Evolutionary conservation across 92 coral and sea anemone species (phyloP).

Genomic region (Meandrina meandrites): DNA sequence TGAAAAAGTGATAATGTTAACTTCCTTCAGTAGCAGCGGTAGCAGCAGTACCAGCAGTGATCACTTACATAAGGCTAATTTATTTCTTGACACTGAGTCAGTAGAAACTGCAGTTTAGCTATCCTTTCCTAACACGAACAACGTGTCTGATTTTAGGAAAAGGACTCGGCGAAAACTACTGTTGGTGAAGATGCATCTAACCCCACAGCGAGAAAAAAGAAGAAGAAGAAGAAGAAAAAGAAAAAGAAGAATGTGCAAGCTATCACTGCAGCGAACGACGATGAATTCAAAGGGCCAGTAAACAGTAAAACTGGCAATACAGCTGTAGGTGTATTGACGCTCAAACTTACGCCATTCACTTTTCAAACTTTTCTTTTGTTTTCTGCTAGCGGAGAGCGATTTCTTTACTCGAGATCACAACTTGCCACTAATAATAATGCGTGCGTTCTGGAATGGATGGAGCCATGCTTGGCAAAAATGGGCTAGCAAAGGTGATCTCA

Average conservation of each 20-base stretch:
- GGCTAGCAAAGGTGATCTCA: background rate
- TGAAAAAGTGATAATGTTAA: background rate
- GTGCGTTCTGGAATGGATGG: background rate
- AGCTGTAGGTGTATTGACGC: background rate
- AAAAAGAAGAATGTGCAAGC: background rate
- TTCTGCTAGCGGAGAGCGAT: no score
- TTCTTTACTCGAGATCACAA: no score
- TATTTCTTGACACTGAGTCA: background rate
- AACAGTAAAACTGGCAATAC: background rate
- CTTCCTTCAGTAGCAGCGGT: no score
- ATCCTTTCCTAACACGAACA: background rate
- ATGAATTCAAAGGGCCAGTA: background rate
- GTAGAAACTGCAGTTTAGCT: no score
- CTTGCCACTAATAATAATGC: no score
- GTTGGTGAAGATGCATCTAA: background rate
- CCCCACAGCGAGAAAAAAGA: background rate
- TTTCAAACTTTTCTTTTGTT: no score
- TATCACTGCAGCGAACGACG: background rate
- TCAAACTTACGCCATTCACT: no score
- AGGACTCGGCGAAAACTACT: background rate
- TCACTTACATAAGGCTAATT: background rate
- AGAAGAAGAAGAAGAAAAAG: constrained; percentile 7
- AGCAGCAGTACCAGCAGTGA: no score
- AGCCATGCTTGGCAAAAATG: background rate
- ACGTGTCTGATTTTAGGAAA: background rate